A percentile compares a stretch with the other conserved stretches of the same genome.
Conservation (phyloP, 2,888 invertebrate genomes). For the Cartodere bifasciata region DNA sequence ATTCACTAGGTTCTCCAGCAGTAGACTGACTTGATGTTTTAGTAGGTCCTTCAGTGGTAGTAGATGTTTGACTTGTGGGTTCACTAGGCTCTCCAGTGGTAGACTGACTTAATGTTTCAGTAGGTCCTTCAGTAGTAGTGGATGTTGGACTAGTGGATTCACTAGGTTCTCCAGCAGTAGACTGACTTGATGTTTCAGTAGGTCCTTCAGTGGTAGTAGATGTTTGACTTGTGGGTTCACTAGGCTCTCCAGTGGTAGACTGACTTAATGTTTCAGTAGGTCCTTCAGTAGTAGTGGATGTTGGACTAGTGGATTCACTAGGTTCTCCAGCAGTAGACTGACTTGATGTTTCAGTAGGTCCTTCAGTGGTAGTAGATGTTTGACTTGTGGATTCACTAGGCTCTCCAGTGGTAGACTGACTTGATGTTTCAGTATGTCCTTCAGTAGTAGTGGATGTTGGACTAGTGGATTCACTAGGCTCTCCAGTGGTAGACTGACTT, state of each 20-base stretch:
- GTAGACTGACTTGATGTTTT: background rate
- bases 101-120: background rate
- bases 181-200: background rate
- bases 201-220: too few species aligned
- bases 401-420: background rate
- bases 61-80: background rate
- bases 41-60: too few species aligned
- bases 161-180: background rate
- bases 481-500: background rate
- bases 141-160: background rate
- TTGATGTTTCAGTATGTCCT: background rate
- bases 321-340: background rate
- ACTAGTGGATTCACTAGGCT: background rate
- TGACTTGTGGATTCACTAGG: background rate
- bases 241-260: background rate
- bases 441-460: conserved; percentile 2
- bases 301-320: background rate
- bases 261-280: background rate
- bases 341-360: background rate
- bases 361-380: too few species aligned
- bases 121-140: too few species aligned
- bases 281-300: too few species aligned
- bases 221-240: background rate
- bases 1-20: background rate
- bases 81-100: background rate